Conservation (phyloP, 2,888 invertebrate genomes). For the Podabrus alpinus region DNA sequence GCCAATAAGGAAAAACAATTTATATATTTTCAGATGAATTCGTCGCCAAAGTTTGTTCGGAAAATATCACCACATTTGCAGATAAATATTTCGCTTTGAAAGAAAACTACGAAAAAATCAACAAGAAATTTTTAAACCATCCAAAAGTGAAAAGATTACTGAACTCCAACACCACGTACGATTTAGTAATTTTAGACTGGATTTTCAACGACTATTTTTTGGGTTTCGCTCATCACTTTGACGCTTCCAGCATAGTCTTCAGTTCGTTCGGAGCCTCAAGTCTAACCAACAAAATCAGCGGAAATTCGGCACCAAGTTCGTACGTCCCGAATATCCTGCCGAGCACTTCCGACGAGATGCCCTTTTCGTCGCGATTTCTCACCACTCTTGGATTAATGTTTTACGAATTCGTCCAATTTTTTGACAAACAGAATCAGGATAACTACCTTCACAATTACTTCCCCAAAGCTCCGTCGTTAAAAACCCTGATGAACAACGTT, state of each 20-base stretch:
- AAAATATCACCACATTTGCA: not conserved
- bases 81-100: not conserved
- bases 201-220: constrained; percentile 47
- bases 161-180: constrained; percentile 36
- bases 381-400: constrained; percentile 34
- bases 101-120: not conserved
- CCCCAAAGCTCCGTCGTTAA: constrained; percentile 36
- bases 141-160: constrained; percentile 23
- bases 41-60: not conserved
- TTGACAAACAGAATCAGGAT: constrained; percentile 21
- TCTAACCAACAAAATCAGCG: constrained; percentile 38
- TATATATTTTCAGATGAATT: not conserved
- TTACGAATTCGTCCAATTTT: not conserved
- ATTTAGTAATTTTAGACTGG: constrained; percentile 43
- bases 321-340: constrained; percentile 43
- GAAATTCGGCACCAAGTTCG: constrained; percentile 46
- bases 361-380: constrained; percentile 39
- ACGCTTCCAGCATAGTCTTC: constrained; percentile 47
- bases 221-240: constrained; percentile 46
- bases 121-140: constrained; percentile 6
- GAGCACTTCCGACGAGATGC: constrained; percentile 42
- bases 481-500: constrained; percentile 35
- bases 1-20: no score
- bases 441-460: constrained; percentile 35
- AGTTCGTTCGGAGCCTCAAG: constrained; percentile 39